Evolutionary conservation across 2,888 invertebrate species (phyloP).

Genomic region (Eulithis prunata): DNA sequence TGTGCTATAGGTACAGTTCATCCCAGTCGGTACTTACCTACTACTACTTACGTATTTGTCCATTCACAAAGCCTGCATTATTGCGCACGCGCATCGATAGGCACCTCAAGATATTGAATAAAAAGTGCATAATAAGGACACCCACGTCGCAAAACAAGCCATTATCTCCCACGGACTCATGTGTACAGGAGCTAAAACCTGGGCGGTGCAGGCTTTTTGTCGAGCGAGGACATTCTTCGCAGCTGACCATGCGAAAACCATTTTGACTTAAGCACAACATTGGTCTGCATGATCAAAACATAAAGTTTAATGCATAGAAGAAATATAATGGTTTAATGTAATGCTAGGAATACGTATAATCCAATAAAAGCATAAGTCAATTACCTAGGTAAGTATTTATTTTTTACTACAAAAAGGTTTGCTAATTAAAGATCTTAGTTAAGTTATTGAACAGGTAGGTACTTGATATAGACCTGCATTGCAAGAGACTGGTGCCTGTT

Average conservation of each 20-base stretch:
- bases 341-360: background rate
- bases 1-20: background rate
- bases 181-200: conserved; percentile 70
- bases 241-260: conserved; percentile 61
- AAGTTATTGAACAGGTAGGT: too few relatives aligned
- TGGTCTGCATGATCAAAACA: conserved; percentile 34
- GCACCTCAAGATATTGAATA: conserved; percentile 50
- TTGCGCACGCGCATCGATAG: conserved; percentile 68
- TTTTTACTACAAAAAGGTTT: too few relatives aligned
- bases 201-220: conserved; percentile 73
- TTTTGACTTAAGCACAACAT: conserved; percentile 40
- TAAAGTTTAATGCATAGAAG: conserved; percentile 1
- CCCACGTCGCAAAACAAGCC: conserved; percentile 76
- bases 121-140: conserved; percentile 79
- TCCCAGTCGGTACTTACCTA: conserved; percentile 20
- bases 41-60: conserved; percentile 51
- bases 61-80: conserved; percentile 71
- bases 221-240: conserved; percentile 59
- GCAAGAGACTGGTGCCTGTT: too few relatives aligned
- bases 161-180: conserved; percentile 78
- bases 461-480: too few relatives aligned
- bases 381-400: too few relatives aligned
- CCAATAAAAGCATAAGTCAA: too few relatives aligned
- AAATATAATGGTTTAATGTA: background rate
- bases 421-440: too few relatives aligned